Evolutionary conservation across 2,113 vertebrate genomes (phyloP), one percentile per base, ranked within the genome.

Genomic region (Haemorhous mexicanus): DNA sequence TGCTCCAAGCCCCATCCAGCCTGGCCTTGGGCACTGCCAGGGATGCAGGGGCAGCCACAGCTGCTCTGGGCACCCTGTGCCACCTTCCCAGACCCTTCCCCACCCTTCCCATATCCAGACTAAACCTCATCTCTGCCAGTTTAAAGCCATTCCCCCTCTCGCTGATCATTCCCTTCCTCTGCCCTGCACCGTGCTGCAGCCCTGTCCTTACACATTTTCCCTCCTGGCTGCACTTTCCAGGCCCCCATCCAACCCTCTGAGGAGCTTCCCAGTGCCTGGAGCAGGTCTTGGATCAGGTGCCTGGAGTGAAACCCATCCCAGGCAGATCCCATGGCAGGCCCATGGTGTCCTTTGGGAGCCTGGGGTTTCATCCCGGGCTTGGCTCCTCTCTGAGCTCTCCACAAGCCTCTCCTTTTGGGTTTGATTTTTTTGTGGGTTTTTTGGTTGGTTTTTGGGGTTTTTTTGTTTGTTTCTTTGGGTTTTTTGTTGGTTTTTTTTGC

Each of bases 241-340:
- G 56, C 50, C 41, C 47, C 5, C 21, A 63, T 67, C 87, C 92
- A 96, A 10, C 14, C 18, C 55, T 46, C 5, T 0, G 43, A 84
- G 64, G 69, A 89, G 69, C 26, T 85, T 52, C 62, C 84, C 44
- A 4, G 30, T 2, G 56, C 46, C 70, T 74, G 0, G 1, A 89
- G 80, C 76, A 73, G 72, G 53, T 69, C 62, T 91, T 79, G 88
- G 82, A 82, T 90, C 81, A 91, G 92, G 85, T 79, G 70, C 72
- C 67, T 49, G 11, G 4, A 24, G 70, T 73, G 67, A 67, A 55
- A 44, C 3, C 20, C 18, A 28, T 44, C 87, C 69, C 27, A 35
- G 94, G 24, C 94, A 80, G 86, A 28, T 37, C 53, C 61, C 73
- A n/a, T 44, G 69, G 23, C 52, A 4, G 62, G 26, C 5, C 49